Percentiles rank a stretch among this genome's conserved stretches.
Evolutionary conservation across 2,113 vertebrate genomes (phyloP).

Genomic region (Tragulus kanchil): DNA sequence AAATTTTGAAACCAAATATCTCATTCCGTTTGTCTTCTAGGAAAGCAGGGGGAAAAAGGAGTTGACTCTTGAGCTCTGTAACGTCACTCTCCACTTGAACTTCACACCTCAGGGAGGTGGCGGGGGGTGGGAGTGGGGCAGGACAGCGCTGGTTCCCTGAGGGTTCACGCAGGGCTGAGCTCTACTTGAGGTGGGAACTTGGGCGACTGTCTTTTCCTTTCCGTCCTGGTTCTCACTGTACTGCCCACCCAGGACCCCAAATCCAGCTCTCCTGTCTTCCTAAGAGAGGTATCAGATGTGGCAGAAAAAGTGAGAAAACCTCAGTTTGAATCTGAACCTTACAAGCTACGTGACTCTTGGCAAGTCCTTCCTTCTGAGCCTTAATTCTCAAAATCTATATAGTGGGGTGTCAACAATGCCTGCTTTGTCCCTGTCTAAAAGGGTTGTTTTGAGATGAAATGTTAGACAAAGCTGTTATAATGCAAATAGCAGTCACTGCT

Average conservation of each 20-base stretch:
- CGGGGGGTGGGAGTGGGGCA: background rate
- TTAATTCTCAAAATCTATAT: background rate
- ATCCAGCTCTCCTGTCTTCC: background rate
- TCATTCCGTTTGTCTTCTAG: background rate
- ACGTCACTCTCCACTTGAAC: too few relatives aligned
- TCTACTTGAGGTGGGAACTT: background rate
- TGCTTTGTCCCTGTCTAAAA: background rate
- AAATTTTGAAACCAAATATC: background rate
- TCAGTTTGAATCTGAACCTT: background rate
- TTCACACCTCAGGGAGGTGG: accelerated
- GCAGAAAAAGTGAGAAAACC: background rate
- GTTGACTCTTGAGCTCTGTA: background rate
- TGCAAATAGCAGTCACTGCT: conserved; percentile 62
- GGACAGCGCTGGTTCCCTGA: too few relatives aligned
- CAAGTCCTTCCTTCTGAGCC: background rate
- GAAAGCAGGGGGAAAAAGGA: background rate
- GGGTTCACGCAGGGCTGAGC: background rate
- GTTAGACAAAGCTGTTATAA: background rate
- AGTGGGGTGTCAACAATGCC: background rate
- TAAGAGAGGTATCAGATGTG: background rate
- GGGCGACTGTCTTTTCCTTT: background rate
- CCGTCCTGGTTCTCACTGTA: background rate
- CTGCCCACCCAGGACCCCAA: background rate
- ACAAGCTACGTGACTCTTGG: background rate
- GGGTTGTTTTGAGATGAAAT: background rate